phyloP scores from a whole-genome alignment of 2,113 vertebrate species.

The Phalacrocorax pelagicus region DNA sequence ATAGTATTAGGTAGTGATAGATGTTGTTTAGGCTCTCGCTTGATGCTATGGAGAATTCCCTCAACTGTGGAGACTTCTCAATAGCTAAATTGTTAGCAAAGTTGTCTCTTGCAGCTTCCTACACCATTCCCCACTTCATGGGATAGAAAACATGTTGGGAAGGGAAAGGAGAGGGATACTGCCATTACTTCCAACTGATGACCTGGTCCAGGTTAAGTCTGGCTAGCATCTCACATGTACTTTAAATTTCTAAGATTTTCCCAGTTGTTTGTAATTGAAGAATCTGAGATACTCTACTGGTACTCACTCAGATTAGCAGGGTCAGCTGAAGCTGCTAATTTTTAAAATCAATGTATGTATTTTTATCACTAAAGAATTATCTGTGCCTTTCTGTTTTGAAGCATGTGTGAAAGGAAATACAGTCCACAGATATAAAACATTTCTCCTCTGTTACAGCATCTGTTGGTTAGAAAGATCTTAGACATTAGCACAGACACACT shows the following conservation, averaged over 20 bases:
- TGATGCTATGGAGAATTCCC: not conserved
- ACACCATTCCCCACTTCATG: not conserved
- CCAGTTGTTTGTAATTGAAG: not conserved
- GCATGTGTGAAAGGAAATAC: not conserved
- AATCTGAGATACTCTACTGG: not conserved
- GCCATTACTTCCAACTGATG: not conserved
- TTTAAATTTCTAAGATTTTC: not conserved
- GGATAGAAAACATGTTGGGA: not conserved
- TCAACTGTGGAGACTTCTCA: not conserved
- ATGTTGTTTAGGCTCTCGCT: not conserved
- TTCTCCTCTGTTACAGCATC: not conserved
- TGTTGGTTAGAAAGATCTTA: not conserved
- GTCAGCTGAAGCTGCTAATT: not conserved
- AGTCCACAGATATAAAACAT: not conserved
- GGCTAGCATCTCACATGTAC: not conserved
- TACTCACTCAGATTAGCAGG: not conserved
- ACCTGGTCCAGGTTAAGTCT: not conserved
- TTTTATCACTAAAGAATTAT: not conserved
- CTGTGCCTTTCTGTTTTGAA: not conserved
- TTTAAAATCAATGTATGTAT: not conserved
- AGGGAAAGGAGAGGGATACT: not conserved
- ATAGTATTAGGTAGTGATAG: not conserved
- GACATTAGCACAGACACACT: not conserved
- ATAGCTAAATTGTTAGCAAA: not conserved
- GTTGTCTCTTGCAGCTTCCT: not conserved